Evolutionary conservation across 2,888 invertebrate genomes (phyloP), one percentile per base, ranked within the genome.

Genomic region (Hedya salicella): DNA sequence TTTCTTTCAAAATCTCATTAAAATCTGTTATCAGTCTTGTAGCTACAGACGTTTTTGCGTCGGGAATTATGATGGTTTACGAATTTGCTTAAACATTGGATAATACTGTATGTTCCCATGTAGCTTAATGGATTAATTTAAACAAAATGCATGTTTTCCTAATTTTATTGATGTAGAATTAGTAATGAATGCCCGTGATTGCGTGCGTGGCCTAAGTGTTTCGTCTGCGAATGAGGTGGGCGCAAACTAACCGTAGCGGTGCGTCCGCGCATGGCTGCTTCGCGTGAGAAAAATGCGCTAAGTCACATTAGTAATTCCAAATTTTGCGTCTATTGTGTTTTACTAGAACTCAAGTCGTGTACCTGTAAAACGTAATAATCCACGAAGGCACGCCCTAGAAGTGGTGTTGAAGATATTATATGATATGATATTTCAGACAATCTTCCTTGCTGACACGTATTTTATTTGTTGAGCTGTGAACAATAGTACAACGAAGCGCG

Each of bases 241-340:
- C 80, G 78, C 78, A 83, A 87, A 85, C 86, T 86, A 83, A 87
- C 87, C 90, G 86, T 88, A 81, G 84, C 84, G 79, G 71, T 76
- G 75, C 71, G 78, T 88, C 86, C 77, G 87, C 86, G 91, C 89
- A 83, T 83, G 87, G 89, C 71, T 82, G 86, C 81, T 73, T 79
- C 70, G 75, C 89, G 91, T 92, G 91, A 83, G 91, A 91, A 89
- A 78, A 86, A 82, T 81, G 81, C 78, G 78, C 78, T 79, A 73
- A 77, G 80, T 75, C 73, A 80, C 83, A 87, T 89, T 89, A n/a
- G n/a, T n/a, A n/a, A 88, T 88, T 16, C 87, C 79, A 82, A 77
- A 77, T 78, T 80, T 80, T 80, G 79, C 83, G 82, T 85, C 82
- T 80, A 77, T 85, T 81, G 81, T 75, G 80, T 78, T 73, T 76